Evolutionary conservation across 2,797 vertebrate species (phyloP).

Genomic region (Paratrypauchen microcephalus): DNA sequence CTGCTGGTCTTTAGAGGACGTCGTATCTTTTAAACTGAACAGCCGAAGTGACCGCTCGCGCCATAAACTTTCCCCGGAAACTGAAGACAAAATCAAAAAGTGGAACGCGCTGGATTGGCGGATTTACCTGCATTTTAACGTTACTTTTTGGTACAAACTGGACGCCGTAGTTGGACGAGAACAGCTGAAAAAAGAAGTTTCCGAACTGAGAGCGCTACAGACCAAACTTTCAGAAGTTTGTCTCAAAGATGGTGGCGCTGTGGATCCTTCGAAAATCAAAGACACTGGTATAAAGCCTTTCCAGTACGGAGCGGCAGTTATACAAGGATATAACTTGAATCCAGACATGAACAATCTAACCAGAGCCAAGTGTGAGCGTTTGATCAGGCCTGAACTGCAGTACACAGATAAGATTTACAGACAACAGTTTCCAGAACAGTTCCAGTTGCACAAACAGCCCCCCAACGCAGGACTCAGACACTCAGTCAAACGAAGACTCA

Average conservation of each 20-base stretch:
- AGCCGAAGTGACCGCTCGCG: conserved; percentile 70
- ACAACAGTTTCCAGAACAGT: conserved; percentile 75
- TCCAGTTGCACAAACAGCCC: conserved; percentile 21
- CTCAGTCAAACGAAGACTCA: conserved; percentile 7
- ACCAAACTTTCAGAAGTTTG: conserved; percentile 74
- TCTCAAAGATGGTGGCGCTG: conserved; percentile 67
- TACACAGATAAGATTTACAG: conserved; percentile 76
- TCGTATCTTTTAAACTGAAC: conserved; percentile 85
- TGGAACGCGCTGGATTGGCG: conserved; percentile 88
- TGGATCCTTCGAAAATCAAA: conserved; percentile 62
- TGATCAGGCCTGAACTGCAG: conserved; percentile 85
- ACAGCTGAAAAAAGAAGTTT: conserved; percentile 75
- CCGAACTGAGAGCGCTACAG: conserved; percentile 62
- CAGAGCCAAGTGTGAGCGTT: conserved; percentile 67
- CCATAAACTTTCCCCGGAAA: conserved; percentile 47
- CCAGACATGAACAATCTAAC: conserved; percentile 60
- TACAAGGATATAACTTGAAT: conserved; percentile 86
- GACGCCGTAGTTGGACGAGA: conserved; percentile 62
- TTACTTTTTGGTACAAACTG: conserved; percentile 82
- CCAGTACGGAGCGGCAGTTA: conserved; percentile 80
- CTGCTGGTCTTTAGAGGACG: conserved; percentile 86
- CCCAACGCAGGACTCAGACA: conserved; percentile 18
- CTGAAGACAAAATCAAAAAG: conserved; percentile 61
- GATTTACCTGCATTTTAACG: conserved; percentile 86
- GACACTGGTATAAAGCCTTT: conserved; percentile 76